Evolutionary conservation across 2,888 invertebrate species (phyloP).

Genomic region (Sphecodes monilicornis): DNA sequence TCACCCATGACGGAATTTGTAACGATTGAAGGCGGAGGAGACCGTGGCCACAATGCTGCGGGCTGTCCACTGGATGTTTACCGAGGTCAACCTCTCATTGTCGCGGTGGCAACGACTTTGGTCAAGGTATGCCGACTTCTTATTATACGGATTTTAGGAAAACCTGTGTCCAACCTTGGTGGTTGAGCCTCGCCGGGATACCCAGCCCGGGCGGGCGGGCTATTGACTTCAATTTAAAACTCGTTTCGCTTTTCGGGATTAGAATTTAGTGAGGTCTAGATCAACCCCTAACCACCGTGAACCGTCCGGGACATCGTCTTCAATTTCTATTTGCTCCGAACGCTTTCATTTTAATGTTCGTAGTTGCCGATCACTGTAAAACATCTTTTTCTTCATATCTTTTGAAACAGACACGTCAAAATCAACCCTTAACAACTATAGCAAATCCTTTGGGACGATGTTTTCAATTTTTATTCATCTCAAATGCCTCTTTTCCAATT

Average conservation of each 20-base stretch:
- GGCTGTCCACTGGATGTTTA: slow-evolving; percentile 73
- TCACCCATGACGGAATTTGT: slow-evolving; percentile 59
- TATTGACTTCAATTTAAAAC: slow-evolving; percentile 15
- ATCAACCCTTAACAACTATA: no score
- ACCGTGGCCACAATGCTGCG: slow-evolving; percentile 54
- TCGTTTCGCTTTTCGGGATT: background rate
- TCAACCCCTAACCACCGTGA: background rate
- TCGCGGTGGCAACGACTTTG: slow-evolving; percentile 54
- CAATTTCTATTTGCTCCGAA: background rate
- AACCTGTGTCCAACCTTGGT: slow-evolving; percentile 4
- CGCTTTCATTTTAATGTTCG: background rate
- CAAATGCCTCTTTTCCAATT: no score
- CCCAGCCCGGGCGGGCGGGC: background rate
- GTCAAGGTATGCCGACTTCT: slow-evolving; percentile 44
- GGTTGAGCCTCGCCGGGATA: background rate
- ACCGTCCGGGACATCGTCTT: background rate
- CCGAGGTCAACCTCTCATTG: slow-evolving; percentile 74
- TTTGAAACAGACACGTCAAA: no score
- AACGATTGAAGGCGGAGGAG: slow-evolving; percentile 71
- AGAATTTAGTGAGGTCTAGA: background rate
- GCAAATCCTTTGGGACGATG: no score
- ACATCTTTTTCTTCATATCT: no score
- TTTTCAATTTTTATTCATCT: no score
- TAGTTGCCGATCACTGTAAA: no score
- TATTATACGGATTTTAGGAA: slow-evolving; percentile 47